Evolutionary conservation across 92 coral and sea anemone genomes (phyloP).

Genomic region (Epizoanthus fatuus): DNA sequence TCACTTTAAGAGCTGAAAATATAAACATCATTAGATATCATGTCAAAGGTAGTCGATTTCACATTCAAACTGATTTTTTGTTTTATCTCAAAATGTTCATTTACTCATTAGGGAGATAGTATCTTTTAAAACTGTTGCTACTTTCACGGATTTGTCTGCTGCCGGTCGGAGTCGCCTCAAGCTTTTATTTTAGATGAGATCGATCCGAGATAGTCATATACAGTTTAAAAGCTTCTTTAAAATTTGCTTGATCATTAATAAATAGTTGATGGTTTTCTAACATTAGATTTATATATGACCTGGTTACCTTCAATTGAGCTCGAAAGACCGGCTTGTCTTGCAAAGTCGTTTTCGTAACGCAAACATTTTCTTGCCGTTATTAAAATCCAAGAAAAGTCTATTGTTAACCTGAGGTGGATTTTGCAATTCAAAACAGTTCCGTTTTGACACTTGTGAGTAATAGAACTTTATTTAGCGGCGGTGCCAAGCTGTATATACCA

Average conservation of each 20-base stretch:
- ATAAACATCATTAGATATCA: conserved; percentile 19
- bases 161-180: too few species aligned
- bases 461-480: background rate
- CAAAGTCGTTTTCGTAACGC: background rate
- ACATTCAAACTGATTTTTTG: background rate
- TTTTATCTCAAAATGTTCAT: background rate
- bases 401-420: background rate
- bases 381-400: background rate
- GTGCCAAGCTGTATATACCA: too few species aligned
- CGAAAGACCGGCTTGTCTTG: too few species aligned
- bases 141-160: background rate
- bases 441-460: background rate
- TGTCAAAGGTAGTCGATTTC: background rate
- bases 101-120: conserved; percentile 3
- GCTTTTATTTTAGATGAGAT: too few species aligned
- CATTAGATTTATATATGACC: too few species aligned
- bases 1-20: background rate
- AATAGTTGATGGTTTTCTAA: too few species aligned
- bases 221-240: too few species aligned
- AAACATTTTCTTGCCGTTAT: background rate
- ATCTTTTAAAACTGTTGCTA: conserved; percentile 2
- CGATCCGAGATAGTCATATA: too few species aligned
- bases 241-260: too few species aligned
- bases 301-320: too few species aligned
- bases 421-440: background rate